These are phyloP conservation scores for Tribolium freemani DNA, from an alignment of 2,888 invertebrate genomes.

Conservation along the genomic window DNA sequence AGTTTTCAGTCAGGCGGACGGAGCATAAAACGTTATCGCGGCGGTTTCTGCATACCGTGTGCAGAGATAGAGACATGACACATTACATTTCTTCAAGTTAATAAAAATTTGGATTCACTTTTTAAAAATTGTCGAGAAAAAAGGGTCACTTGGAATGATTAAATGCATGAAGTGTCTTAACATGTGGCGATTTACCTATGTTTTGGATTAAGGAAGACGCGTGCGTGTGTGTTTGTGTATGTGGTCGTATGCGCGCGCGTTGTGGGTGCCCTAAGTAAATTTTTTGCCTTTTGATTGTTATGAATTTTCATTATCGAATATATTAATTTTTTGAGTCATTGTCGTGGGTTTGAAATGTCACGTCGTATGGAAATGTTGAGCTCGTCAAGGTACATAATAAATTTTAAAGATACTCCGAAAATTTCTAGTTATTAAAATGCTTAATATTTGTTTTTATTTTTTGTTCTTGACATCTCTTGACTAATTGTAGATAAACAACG, in stretches of 20 bases:
- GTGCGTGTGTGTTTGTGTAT: constrained; percentile 20
- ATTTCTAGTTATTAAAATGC: too few relatives aligned
- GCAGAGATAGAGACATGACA: constrained; percentile 34
- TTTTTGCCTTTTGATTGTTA: not conserved
- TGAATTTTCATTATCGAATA: not conserved
- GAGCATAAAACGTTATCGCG: constrained; percentile 35
- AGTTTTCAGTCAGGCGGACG: constrained; percentile 42
- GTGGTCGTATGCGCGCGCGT: constrained; percentile 13
- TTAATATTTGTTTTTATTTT: too few relatives aligned
- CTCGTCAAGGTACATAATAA: not conserved
- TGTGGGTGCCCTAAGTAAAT: constrained; percentile 4
- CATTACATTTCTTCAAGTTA: not conserved
- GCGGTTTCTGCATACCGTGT: constrained; percentile 22
- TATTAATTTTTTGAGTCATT: not conserved
- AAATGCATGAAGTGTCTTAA: constrained; percentile 21
- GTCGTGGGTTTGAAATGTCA: not conserved
- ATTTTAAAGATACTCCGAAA: not conserved
- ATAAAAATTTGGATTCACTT: not conserved
- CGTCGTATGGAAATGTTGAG: not conserved
- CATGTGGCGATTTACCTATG: constrained; percentile 29
- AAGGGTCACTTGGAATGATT: not conserved
- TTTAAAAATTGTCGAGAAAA: not conserved
- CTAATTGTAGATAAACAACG: not conserved
- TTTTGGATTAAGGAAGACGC: constrained; percentile 17
- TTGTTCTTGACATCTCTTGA: too few relatives aligned